Percentiles rank a stretch among this genome's conserved stretches.
Conservation (phyloP, 2,797 vertebrate species). For the Siniperca obscura region DNA sequence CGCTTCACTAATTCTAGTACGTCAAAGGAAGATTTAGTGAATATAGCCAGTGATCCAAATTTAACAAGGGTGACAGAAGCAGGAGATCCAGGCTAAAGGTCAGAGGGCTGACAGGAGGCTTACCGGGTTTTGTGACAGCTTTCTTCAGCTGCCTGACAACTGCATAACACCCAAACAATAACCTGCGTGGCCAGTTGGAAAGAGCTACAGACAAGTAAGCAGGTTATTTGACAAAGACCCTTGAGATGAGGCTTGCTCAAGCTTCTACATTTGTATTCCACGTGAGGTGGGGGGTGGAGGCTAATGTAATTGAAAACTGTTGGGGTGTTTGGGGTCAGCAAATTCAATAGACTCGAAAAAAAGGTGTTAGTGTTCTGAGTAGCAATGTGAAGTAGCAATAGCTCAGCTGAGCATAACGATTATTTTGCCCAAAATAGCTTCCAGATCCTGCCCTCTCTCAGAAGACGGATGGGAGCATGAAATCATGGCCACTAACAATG, state of each 20-base stretch:
- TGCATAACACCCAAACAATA: constrained; percentile 57
- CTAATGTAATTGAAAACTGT: constrained; percentile 78
- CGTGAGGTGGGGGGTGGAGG: constrained; percentile 41
- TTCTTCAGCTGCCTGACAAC: constrained; percentile 68
- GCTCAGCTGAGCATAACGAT: constrained; percentile 44
- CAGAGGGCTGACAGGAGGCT: constrained; percentile 43
- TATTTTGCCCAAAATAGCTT: constrained; percentile 53
- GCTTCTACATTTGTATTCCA: constrained; percentile 74
- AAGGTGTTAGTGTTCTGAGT: constrained; percentile 63
- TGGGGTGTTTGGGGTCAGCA: constrained; percentile 66
- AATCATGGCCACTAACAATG: constrained; percentile 53
- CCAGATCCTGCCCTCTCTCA: constrained; percentile 45
- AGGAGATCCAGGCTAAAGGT: constrained; percentile 66
- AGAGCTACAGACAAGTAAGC: constrained; percentile 66
- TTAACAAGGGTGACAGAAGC: constrained; percentile 84
- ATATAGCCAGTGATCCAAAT: constrained; percentile 84
- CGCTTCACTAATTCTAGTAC: constrained; percentile 78
- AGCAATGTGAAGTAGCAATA: constrained; percentile 62
- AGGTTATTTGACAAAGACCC: constrained; percentile 68
- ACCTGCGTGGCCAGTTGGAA: constrained; percentile 59
- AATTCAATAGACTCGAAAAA: constrained; percentile 72
- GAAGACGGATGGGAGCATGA: constrained; percentile 42
- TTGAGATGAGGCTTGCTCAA: constrained; percentile 59
- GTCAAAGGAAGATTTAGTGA: constrained; percentile 71
- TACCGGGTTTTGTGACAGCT: constrained; percentile 58